phyloP scores from a whole-genome alignment of 2,113 vertebrate species.

The Artemisiospiza belli region DNA sequence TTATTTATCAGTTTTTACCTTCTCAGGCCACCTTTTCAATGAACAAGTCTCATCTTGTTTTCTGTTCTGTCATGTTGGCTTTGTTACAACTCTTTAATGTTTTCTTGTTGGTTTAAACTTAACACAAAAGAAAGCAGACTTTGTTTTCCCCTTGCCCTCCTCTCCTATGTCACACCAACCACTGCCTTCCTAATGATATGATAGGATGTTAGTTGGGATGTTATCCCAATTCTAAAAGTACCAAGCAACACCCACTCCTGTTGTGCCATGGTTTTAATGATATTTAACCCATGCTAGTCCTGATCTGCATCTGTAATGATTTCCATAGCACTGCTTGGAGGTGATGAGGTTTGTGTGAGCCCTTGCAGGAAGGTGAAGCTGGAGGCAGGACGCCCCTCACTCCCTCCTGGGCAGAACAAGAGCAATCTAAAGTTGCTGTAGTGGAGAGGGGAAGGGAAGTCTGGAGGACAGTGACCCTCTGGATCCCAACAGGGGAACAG shows the following conservation, averaged over 20 bases:
- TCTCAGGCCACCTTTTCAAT: background rate
- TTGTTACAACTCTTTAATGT: background rate
- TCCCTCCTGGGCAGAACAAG: background rate
- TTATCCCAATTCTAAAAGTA: background rate
- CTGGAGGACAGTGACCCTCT: background rate
- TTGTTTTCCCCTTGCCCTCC: background rate
- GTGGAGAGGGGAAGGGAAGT: background rate
- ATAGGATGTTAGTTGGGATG: background rate
- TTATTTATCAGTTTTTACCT: background rate
- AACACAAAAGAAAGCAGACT: background rate
- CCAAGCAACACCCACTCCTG: background rate
- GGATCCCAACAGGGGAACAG: background rate
- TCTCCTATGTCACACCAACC: background rate
- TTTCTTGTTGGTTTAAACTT: background rate
- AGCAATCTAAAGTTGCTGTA: background rate
- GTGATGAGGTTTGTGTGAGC: background rate
- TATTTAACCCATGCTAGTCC: background rate
- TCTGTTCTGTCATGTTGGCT: background rate
- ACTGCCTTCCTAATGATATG: background rate
- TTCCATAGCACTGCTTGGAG: background rate
- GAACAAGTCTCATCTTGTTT: background rate
- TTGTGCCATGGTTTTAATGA: background rate
- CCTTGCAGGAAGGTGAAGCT: background rate
- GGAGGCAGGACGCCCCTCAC: background rate
- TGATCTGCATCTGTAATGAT: background rate